Evolutionary conservation across 2,888 invertebrate species (phyloP), one percentile per base, ranked within the genome.

Genomic region (Eilema caniola): DNA sequence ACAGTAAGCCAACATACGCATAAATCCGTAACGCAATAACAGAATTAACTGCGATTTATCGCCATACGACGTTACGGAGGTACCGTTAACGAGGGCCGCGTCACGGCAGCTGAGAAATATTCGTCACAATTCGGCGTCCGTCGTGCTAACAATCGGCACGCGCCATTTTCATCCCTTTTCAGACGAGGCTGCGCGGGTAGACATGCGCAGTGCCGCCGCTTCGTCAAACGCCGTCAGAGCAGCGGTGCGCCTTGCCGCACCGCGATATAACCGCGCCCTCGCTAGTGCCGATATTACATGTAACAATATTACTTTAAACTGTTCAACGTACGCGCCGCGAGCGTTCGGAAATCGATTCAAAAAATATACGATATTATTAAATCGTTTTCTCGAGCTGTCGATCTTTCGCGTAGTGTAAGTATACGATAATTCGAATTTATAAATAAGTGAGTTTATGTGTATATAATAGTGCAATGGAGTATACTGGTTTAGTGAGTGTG

Each of bases 41-140:
- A 89, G 89, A 92, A 93, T 93, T 92, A 93, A 91, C 91, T 84
- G 85, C 92, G 91, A 93, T 93, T 94, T 93, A 93, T 92, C 88
- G 82, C 66, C 73, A 86, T 85, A 86, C 88, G 89, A 88, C 89
- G 86, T 90, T 86, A 86, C 88, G 77, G 85, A 83, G 87, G 85
- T 87, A 85, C 88, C 86, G 88, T 89, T 92, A 93, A 93, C 93
- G 91, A 92, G 92, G 80, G 82, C 87, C 84, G 87, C 86, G 86
- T 86, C 85, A 86, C 83, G 79, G 86, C 87, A 86, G 89, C 88
- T 87, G 88, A 86, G 88, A 86, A 83, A 85, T 85, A 88, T 89
- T 90, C 90, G 89, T 88, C 90, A 87, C 83, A 75, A 80, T 88
- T 89, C 90, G 90, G 86, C 81, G 80, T 80, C 75, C 76, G 71